Base-by-base conservation (phyloP, 2,113 vertebrate genomes). In the Crotalus tigris region DNA sequence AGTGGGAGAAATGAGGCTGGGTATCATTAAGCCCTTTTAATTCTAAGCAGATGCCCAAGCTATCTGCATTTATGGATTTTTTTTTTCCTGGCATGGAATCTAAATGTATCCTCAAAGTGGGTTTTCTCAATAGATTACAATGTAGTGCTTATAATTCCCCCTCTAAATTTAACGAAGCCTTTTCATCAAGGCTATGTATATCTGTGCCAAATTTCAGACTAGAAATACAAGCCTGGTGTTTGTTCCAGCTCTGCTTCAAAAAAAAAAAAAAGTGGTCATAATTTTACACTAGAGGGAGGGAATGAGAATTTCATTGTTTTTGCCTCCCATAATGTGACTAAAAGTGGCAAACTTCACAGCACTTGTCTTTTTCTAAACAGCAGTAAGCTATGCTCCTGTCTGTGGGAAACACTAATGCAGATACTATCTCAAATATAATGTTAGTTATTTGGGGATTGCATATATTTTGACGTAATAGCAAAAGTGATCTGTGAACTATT, bases 71-170 rank as follows among this genome's bases (percentile, higher is more conserved):
- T 64, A 58, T 8, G 49, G 92, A 49, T 64, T 87, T 64, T 81
- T 64, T 81, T 90, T 51, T 26, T 90, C 64, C 64, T 90, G 92
- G 92, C 92, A 93, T n/a, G 58, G 46, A 88, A 86, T 13, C 44
- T 55, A 90, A 49, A 61, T 92, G 1, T 75, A 89, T 92, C 85
- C 69, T 92, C 91, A 86, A 86, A 90, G 91, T 86, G 87, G 88
- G 55, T 89, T 89, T 90, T 90, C 87, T 86, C 93, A 92, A 93
- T 90, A 93, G 92, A 89, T 53, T 93, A 93, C 61, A 92, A 91
- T 55, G 57, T 90, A 91, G 55, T 90, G 87, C 88, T 89, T 90
- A 92, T 90, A 90, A 93, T 2, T 90, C 55, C 91, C 19, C 5
- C 7, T 81, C 58, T 12, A 92, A 87, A 23, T 1, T 17, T 87